Evolutionary conservation across 2,113 vertebrate species (phyloP).

Genomic region (Pterophyllum scalare): DNA sequence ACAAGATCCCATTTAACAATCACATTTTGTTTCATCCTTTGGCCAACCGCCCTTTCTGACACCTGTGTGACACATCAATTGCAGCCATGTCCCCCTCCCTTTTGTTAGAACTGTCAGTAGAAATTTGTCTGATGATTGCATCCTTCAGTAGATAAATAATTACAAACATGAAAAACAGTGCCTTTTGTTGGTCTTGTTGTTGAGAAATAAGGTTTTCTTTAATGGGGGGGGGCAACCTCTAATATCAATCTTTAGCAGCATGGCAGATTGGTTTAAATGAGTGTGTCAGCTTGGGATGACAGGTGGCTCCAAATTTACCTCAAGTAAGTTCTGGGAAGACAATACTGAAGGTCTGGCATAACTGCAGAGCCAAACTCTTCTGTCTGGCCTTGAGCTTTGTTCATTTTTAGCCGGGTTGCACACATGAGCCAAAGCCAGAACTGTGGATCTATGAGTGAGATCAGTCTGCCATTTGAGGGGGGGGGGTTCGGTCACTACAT

Average conservation of each 20-base stretch:
- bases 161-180: neutral
- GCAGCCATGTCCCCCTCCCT: neutral
- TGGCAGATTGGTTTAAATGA: neutral
- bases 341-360: constrained; percentile 24
- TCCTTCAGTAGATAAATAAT: neutral
- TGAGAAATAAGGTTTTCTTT: constrained; percentile 7
- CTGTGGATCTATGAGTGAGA: constrained; percentile 11
- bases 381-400: constrained; percentile 44
- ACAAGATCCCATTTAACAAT: constrained; percentile 50
- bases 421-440: constrained; percentile 18
- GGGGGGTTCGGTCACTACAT: constrained; percentile 21
- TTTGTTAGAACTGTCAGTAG: neutral
- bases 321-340: neutral
- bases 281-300: constrained; percentile 6
- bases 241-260: neutral
- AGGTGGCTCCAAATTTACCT: neutral
- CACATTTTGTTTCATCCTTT: constrained; percentile 12
- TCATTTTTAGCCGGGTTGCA: constrained; percentile 9
- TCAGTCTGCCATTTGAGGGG: constrained; percentile 15
- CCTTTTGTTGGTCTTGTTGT: neutral
- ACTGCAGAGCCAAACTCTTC: constrained; percentile 28
- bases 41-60: constrained; percentile 20
- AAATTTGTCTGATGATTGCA: neutral
- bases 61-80: neutral
- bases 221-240: neutral